Evolutionary conservation across 2,888 invertebrate genomes (phyloP).

Genomic region (Caenorhabditis doughertyi): DNA sequence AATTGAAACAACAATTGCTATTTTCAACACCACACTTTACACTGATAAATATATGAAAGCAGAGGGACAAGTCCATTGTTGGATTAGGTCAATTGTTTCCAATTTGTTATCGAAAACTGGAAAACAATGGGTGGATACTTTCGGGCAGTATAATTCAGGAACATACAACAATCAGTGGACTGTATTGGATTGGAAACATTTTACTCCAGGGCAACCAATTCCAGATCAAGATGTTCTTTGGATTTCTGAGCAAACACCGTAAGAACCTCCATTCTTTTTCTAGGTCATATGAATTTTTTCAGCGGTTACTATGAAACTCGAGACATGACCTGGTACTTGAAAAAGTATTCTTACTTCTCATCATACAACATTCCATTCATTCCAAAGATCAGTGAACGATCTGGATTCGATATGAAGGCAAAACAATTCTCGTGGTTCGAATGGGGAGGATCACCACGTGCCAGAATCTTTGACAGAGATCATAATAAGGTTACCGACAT

Average conservation of each 20-base stretch:
- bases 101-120: conserved; percentile 88
- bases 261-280: conserved; percentile 44
- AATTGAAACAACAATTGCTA: conserved; percentile 89
- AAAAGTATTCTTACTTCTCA: conserved; percentile 87
- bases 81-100: conserved; percentile 90
- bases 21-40: conserved; percentile 88
- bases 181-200: conserved; percentile 87
- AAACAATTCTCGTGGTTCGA: conserved; percentile 85
- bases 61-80: conserved; percentile 85
- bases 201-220: conserved; percentile 84
- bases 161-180: conserved; percentile 89
- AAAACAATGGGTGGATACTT: conserved; percentile 75
- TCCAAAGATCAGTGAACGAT: conserved; percentile 86
- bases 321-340: conserved; percentile 82
- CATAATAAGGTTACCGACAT: conserved; percentile 86
- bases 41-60: conserved; percentile 87
- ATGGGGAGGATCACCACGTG: conserved; percentile 85
- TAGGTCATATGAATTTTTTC: no score
- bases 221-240: conserved; percentile 85
- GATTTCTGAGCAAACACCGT: conserved; percentile 89
- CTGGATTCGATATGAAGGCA: conserved; percentile 86
- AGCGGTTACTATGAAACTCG: conserved; percentile 75
- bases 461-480: conserved; percentile 84
- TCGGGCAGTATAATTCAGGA: conserved; percentile 89
- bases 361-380: conserved; percentile 88